A percentile compares a stretch with the other conserved stretches of the same genome.
These are phyloP conservation scores for Phrynosoma platyrhinos DNA, from an alignment of 2,113 vertebrate species.

Conservation along the genomic window DNA sequence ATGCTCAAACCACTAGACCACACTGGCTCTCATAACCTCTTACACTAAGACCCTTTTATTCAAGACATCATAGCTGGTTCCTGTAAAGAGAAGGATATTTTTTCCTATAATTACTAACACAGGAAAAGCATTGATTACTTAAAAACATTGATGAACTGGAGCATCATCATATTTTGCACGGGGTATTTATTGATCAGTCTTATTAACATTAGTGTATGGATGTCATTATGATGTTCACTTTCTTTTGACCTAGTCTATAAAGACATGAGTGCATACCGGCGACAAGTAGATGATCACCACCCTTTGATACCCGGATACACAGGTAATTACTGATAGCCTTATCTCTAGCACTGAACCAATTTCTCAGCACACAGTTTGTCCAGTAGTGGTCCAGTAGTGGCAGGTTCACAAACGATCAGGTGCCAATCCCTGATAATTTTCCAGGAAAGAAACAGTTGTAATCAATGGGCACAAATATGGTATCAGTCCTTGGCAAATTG, in stretches of 20 bases:
- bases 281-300: neutral
- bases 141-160: neutral
- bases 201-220: neutral
- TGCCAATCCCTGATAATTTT: too few species aligned
- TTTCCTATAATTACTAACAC: neutral
- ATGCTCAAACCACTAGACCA: too few species aligned
- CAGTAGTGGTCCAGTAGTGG: too few species aligned
- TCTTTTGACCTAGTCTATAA: constrained; percentile 15
- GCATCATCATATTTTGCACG: neutral
- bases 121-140: neutral
- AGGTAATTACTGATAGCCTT: constrained; percentile 7
- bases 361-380: neutral
- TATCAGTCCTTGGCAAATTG: too few species aligned
- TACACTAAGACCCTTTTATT: too few species aligned
- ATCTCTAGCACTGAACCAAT: neutral
- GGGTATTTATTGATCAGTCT: neutral
- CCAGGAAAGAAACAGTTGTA: too few species aligned
- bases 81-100: neutral
- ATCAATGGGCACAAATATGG: too few species aligned
- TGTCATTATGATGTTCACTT: neutral
- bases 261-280: constrained; percentile 9
- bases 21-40: too few species aligned
- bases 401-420: too few species aligned
- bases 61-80: neutral
- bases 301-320: constrained; percentile 35